Evolutionary conservation across 1,140 invertebrate species (phyloP).

Genomic region (Ceratitis capitata): DNA sequence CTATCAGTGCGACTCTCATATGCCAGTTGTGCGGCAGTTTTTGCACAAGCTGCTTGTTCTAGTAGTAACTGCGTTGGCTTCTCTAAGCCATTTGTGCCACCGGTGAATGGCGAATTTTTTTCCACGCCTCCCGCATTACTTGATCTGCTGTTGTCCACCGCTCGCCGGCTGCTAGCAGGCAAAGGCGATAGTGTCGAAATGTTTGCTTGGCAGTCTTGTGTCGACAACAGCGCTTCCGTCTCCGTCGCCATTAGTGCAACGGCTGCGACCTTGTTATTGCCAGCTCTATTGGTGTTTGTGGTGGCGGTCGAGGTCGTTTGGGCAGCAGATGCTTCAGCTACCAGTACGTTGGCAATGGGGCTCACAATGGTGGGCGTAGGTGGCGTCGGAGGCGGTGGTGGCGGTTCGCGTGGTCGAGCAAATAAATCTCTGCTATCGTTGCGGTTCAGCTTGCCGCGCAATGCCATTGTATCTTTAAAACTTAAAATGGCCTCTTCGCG

Average conservation of each 20-base stretch:
- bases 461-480: conserved; percentile 81
- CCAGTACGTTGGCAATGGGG: neutral
- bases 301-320: conserved; percentile 27
- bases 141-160: neutral
- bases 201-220: conserved; percentile 37
- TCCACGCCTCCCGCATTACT: neutral
- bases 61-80: neutral
- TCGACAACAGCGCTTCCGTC: neutral
- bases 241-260: neutral
- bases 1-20: neutral
- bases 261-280: conserved; percentile 28
- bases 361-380: neutral
- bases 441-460: conserved; percentile 73
- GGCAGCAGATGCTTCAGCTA: neutral
- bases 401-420: conserved; percentile 63
- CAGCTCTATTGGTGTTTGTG: neutral
- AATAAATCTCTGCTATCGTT: conserved; percentile 72
- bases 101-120: conserved; percentile 3
- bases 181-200: neutral
- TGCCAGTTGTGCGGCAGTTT: conserved; percentile 26
- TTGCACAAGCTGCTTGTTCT: neutral
- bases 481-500: conserved; percentile 64
- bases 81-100: conserved; percentile 30
- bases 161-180: conserved; percentile 1
- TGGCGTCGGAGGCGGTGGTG: conserved; percentile 61